Evolutionary conservation across 2,797 vertebrate species (phyloP), one percentile per base, ranked within the genome.

Genomic region (Rousettus madagascariensis): DNA sequence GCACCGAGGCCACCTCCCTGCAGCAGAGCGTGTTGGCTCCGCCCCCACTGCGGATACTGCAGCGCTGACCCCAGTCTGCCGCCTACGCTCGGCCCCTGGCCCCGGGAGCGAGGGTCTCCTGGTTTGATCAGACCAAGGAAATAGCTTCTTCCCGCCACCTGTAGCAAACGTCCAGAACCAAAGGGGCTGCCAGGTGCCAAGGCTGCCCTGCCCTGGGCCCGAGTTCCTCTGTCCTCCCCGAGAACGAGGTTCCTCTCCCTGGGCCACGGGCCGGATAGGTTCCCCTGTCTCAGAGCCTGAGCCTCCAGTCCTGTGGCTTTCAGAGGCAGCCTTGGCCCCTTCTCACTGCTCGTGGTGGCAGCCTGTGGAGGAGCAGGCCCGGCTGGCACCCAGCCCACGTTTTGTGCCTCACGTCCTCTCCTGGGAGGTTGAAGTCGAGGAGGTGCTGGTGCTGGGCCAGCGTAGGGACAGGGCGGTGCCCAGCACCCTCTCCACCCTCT

Each of bases 61-160:
- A 16, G 4, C 5, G 2, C 28, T 0, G n/a, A 41, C 22, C 30
- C 30, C 30, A 30, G 3, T 38, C 12, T 30, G 3, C 28, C 15
- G 13, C 33, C 13, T 9, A 33, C 33, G 28, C 1, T 49, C 19
- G 3, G 24, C 55, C 75, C 19, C 5, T n/a, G 24, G 36, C 59
- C 20, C 0, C 12, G 38, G 26, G 38, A 26, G 43, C 2, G 2
- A 26, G 28, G 65, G n/a, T 26, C 19, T 84, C n/a, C 20, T 68
- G 1, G 9, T 53, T 87, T 3, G 3, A 28, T 66, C 3, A 1
- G 11, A 15, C 43, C 43, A 28, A 30, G 38, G 77, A 33, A 22
- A 17, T 8, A 2, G 10, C 15, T 22, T 26, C 36, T 38, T 41
- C 13, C 12, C 49, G 59, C 41, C 59, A 6, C 28, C 16, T 1